Percentiles rank a stretch among this genome's conserved stretches.
Evolutionary conservation across 2,888 invertebrate species (phyloP).

Genomic region (Dorcus hopei): DNA sequence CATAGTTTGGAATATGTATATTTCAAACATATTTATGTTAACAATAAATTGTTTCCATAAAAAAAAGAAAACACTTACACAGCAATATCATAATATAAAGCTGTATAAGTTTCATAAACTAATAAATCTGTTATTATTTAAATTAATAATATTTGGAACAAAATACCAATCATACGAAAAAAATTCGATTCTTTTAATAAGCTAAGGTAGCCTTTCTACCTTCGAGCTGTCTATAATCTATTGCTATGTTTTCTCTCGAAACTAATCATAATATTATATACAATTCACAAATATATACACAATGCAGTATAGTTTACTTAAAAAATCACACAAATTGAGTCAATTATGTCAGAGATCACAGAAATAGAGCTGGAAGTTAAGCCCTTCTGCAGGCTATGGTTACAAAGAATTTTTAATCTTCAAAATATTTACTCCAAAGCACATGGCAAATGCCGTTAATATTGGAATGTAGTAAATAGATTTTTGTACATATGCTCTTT

Average conservation of each 20-base stretch:
- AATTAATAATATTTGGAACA: conserved; percentile 19
- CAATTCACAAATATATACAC: conserved; percentile 11
- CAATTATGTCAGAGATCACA: conserved; percentile 48
- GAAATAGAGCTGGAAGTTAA: conserved; percentile 47
- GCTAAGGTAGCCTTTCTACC: conserved; percentile 21
- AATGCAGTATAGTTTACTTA: conserved; percentile 14
- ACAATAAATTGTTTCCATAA: conserved; percentile 10
- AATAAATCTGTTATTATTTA: conserved; percentile 18
- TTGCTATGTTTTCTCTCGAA: conserved; percentile 8
- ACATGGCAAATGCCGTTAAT: conserved; percentile 13
- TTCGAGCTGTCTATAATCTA: conserved; percentile 1
- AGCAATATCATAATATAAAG: conserved; percentile 18
- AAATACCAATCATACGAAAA: conserved; percentile 27
- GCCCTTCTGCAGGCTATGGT: conserved; percentile 17
- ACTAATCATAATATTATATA: conserved; percentile 6
- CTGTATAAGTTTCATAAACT: conserved; percentile 11
- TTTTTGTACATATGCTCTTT: conserved; percentile 15
- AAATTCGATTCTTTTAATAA: conserved; percentile 28
- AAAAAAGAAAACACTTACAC: conserved; percentile 11
- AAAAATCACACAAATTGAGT: conserved; percentile 44
- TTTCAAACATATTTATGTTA: conserved; percentile 19
- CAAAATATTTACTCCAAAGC: conserved; percentile 6
- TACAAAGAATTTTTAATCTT: conserved; percentile 16
- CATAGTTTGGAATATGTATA: conserved; percentile 11
- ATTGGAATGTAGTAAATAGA: conserved; percentile 29